Base-by-base conservation (phyloP, 1,140 invertebrate genomes). In the Achroia grisella region DNA sequence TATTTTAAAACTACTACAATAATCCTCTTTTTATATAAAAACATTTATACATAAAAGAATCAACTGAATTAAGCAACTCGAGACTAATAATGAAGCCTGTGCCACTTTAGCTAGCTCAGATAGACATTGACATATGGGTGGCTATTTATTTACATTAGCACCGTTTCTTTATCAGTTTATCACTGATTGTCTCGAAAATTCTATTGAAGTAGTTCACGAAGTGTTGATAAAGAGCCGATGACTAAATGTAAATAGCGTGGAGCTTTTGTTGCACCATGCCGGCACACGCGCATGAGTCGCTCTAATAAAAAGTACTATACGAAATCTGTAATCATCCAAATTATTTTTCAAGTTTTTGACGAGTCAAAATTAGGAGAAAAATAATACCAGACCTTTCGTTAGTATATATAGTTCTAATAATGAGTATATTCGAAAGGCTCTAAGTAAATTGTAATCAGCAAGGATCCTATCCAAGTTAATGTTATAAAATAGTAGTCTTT, bases 121-220 rank as follows among this genome's bases (percentile, higher is more conserved):
- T 49, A 46, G 72, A 80, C 76, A 72, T 60, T 75, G 75, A 83
- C 49, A 72, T 78, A 83, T 83, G 53, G 68, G 57, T 65, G 64
- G 66, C 65, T 71, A 83, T 83, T 83, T 83, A 77, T 83, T 83
- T 79, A 83, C 73, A 83, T 80, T 83, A 83, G 73, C 61, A 74
- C 61, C 74, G 71, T 77, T 83, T 83, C 79, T 79, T 73, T 80
- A 80, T 80, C 69, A 79, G 72, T 79, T 71, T 82, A 82, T 82
- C 70, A 68, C 44, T 58, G 71, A 76, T 78, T 76, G 76, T 72
- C 66, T 73, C 58, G 68, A 62, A 50, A 49, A 50, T 42, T 37
- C 53, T 76, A 70, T 73, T 75, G 70, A 76, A 47, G 62, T 51
- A 56, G 57, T 58, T 58, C 44, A 62, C 48, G 43, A 44, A 23